Conservation (phyloP, 2,113 vertebrate species). For the Orycteropus afer region DNA sequence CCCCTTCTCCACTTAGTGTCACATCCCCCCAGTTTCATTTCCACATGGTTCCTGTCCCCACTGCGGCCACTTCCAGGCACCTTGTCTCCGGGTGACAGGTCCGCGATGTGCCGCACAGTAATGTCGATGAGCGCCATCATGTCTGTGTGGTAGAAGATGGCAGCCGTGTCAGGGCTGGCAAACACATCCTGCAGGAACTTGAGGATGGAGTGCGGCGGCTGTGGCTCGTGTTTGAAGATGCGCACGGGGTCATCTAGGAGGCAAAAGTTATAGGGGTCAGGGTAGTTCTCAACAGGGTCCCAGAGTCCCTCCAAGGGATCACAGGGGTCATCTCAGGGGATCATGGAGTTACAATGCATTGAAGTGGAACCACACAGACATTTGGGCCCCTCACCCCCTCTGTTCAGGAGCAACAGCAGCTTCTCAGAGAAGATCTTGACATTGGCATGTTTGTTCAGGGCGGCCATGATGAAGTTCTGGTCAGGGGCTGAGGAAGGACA, state of each 20-base stretch:
- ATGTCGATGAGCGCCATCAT: slow-evolving; percentile 99
- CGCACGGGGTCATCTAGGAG: slow-evolving; percentile 94
- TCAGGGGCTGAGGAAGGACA: slow-evolving; percentile 89
- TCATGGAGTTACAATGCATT: slow-evolving; percentile 43
- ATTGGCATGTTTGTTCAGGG: slow-evolving; percentile 92
- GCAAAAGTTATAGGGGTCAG: neutral
- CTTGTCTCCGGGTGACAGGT: slow-evolving; percentile 98
- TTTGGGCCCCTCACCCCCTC: slow-evolving; percentile 90
- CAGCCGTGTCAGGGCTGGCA: slow-evolving; percentile 88
- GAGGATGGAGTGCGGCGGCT: slow-evolving; percentile 93
- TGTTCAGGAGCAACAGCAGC: slow-evolving; percentile 94
- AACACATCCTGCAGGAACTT: slow-evolving; percentile 99
- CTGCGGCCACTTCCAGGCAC: slow-evolving; percentile 81
- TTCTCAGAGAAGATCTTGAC: slow-evolving; percentile 97
- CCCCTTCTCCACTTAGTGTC: neutral
- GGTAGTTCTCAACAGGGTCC: rapidly evolving
- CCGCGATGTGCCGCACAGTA: slow-evolving; percentile 95
- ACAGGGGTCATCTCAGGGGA: neutral
- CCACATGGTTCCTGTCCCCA: neutral
- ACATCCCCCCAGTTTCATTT: rapidly evolving
- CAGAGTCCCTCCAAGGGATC: neutral
- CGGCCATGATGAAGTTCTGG: slow-evolving; percentile 94
- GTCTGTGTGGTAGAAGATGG: slow-evolving; percentile 97
- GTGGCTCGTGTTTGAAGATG: slow-evolving; percentile 95
- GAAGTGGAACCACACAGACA: neutral